Evolutionary conservation across 2,797 vertebrate species (phyloP).

Genomic region (Cynopterus sphinx): DNA sequence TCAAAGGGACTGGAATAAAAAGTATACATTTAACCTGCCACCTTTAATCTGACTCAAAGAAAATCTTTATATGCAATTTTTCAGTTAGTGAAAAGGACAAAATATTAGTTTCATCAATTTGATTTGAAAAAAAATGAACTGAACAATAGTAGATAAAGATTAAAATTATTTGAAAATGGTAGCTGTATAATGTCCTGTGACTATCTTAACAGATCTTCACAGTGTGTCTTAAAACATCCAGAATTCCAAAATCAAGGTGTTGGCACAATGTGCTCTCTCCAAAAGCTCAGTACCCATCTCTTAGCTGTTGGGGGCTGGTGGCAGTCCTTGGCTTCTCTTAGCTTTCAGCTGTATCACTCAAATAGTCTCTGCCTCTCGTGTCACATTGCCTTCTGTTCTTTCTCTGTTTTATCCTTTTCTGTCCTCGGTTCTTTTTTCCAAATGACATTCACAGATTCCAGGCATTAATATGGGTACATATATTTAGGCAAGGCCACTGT

Average conservation of each 20-base stretch:
- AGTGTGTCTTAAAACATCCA: neutral
- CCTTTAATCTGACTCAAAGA: neutral
- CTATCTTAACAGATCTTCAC: neutral
- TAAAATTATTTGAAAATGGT: neutral
- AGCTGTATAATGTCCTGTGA: neutral
- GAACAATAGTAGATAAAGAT: neutral
- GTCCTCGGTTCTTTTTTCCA: neutral
- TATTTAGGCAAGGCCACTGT: neutral
- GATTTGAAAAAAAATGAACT: neutral
- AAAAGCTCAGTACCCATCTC: fast-evolving
- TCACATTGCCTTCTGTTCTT: neutral
- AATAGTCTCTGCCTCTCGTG: neutral
- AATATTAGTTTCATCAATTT: neutral
- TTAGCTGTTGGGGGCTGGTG: fast-evolving
- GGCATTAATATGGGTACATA: neutral
- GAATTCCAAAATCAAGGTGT: neutral
- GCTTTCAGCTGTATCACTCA: neutral
- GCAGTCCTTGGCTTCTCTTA: neutral
- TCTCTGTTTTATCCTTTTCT: neutral
- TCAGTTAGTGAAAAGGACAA: neutral
- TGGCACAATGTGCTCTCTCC: neutral
- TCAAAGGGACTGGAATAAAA: neutral
- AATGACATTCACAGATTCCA: neutral
- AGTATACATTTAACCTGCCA: neutral
- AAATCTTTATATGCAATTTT: neutral